Evolutionary conservation across 1,140 invertebrate genomes (phyloP).

Genomic region (Eumaeus atala): DNA sequence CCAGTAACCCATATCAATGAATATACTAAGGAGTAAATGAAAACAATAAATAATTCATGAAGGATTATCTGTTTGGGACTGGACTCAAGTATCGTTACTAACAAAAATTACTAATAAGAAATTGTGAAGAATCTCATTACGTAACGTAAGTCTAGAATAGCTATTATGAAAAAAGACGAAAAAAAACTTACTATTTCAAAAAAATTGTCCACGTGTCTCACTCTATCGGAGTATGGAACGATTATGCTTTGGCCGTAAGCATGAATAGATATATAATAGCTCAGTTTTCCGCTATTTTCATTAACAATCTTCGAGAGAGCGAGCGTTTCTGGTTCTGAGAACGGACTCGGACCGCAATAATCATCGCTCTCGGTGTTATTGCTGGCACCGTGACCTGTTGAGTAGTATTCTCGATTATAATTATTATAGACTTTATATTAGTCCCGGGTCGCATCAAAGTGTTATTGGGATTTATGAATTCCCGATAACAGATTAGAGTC

Average conservation of each 20-base stretch:
- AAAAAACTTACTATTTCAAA: constrained; percentile 41
- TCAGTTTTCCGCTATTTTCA: constrained; percentile 40
- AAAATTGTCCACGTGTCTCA: constrained; percentile 52
- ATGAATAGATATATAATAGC: constrained; percentile 74
- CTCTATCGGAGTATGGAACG: constrained; percentile 53
- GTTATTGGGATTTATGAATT: no score
- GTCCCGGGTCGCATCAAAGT: no score
- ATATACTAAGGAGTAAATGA: no score
- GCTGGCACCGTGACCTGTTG: constrained; percentile 70
- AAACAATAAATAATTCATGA: no score
- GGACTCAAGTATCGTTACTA: no score
- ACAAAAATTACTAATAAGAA: no score
- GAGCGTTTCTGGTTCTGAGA: constrained; percentile 84
- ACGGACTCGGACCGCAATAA: constrained; percentile 80
- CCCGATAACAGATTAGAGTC: no score
- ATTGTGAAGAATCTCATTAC: no score
- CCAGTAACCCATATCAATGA: no score
- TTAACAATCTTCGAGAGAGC: constrained; percentile 73
- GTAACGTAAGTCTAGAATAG: no score
- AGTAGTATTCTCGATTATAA: constrained; percentile 2
- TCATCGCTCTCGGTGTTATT: constrained; percentile 78
- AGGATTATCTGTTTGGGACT: no score
- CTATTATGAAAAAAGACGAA: no score
- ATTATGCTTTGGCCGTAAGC: constrained; percentile 65
- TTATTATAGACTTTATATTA: constrained; percentile 1